Conservation (phyloP, 2,113 vertebrate genomes). For the Acanthochromis polyacanthus region DNA sequence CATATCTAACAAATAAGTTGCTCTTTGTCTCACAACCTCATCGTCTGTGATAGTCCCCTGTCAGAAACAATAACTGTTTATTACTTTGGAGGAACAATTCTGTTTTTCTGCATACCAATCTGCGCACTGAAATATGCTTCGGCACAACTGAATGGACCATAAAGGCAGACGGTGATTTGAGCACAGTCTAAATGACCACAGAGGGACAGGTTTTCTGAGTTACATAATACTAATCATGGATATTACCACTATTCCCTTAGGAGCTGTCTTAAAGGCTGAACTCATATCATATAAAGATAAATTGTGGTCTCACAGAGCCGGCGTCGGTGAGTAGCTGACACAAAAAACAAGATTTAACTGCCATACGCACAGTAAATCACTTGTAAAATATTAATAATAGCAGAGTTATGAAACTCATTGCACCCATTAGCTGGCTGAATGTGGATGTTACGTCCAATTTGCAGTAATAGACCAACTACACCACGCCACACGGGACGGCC, state of each 20-base stretch:
- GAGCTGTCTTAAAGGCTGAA: slow-evolving; percentile 15
- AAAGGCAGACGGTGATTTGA: slow-evolving; percentile 6
- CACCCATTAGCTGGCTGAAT: neutral
- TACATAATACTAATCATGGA: slow-evolving; percentile 8
- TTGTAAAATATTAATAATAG: slow-evolving; percentile 7
- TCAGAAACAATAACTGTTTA: slow-evolving; percentile 49
- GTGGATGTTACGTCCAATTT: neutral
- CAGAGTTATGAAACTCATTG: neutral
- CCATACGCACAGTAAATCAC: neutral
- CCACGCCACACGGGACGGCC: neutral
- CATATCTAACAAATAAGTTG: slow-evolving; percentile 32
- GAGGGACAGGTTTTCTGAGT: slow-evolving; percentile 30
- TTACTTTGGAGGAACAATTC: slow-evolving; percentile 50
- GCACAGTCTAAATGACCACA: neutral
- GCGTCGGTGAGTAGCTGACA: neutral
- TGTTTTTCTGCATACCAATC: slow-evolving; percentile 22
- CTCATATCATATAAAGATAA: slow-evolving; percentile 28
- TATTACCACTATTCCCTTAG: slow-evolving; percentile 32
- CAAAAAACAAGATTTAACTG: slow-evolving; percentile 8
- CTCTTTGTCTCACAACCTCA: slow-evolving; percentile 19
- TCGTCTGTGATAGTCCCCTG: slow-evolving; percentile 78
- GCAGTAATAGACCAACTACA: neutral
- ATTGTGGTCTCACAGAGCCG: neutral
- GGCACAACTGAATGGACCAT: neutral
- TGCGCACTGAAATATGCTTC: neutral